These are phyloP conservation scores for Julus scandinavius DNA, from an alignment of 2,888 invertebrate species.

Conservation along the genomic window DNA sequence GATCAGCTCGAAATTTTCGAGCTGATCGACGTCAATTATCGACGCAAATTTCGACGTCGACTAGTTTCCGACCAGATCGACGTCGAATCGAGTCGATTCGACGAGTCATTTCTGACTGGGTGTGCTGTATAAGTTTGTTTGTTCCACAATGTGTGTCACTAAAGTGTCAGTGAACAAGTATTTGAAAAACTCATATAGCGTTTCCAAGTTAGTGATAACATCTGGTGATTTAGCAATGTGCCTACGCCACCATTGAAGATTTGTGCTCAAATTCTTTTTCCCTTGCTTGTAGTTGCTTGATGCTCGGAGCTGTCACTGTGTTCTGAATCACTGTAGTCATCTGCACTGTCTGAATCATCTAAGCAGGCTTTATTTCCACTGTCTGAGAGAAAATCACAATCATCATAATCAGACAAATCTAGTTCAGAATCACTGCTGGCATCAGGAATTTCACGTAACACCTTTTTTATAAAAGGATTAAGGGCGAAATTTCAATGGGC, in stretches of 20 bases:
- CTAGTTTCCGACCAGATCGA: too few species aligned
- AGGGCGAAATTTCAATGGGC: background rate
- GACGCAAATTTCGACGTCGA: too few species aligned
- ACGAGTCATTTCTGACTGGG: too few species aligned
- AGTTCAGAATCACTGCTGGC: background rate
- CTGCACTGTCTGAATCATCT: background rate
- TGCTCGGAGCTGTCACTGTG: background rate
- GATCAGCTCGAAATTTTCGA: too few species aligned
- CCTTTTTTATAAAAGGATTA: background rate
- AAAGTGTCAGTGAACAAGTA: background rate
- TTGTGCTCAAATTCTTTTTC: background rate
- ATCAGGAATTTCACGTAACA: background rate
- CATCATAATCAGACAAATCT: background rate
- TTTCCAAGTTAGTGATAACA: background rate
- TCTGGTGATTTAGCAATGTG: background rate
- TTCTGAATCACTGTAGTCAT: background rate
- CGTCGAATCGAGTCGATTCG: too few species aligned
- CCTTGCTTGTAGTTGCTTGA: background rate
- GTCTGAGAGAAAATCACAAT: background rate
- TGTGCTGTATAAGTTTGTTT: background rate
- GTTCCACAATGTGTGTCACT: background rate
- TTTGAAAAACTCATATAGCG: slow-evolving; percentile 39
- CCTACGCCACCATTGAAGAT: background rate
- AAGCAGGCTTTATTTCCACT: background rate
- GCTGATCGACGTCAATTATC: too few species aligned